Evolutionary conservation across 1,140 invertebrate genomes (phyloP).

Genomic region (Archegozetes longisetosus): DNA sequence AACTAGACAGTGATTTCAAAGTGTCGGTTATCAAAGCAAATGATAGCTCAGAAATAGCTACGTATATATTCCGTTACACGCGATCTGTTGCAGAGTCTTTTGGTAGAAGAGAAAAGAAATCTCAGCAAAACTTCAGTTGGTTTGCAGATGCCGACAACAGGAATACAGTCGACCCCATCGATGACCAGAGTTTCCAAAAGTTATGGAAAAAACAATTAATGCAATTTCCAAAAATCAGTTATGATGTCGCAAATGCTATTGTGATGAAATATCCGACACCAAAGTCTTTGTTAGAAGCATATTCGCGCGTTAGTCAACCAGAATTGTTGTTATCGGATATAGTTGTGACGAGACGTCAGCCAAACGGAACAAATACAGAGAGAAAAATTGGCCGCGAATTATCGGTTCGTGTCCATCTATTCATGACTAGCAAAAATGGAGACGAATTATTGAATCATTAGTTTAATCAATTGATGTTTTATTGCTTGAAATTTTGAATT

Average conservation of each 20-base stretch:
- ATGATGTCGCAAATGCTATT: background rate
- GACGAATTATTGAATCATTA: background rate
- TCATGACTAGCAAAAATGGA: background rate
- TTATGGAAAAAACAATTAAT: constrained; percentile 2
- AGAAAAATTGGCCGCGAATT: background rate
- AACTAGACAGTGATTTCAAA: background rate
- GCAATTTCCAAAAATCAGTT: constrained; percentile 3
- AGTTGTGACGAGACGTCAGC: background rate
- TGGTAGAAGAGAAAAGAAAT: background rate
- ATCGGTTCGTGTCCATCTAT: background rate
- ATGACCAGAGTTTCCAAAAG: background rate
- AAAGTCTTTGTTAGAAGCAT: background rate
- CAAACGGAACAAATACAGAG: background rate
- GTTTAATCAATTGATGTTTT: too few species aligned
- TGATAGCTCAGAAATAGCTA: background rate
- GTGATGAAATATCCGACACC: background rate
- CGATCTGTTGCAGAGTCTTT: background rate
- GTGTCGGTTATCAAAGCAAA: background rate
- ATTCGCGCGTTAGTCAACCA: background rate
- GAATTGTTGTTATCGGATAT: background rate
- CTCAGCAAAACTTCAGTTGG: background rate
- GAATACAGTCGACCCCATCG: background rate
- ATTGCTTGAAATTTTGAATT: too few species aligned
- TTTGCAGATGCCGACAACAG: background rate
- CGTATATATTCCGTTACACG: background rate